Evolutionary conservation across 1,140 invertebrate species (phyloP).

Genomic region (Pachypsylla venusta): DNA sequence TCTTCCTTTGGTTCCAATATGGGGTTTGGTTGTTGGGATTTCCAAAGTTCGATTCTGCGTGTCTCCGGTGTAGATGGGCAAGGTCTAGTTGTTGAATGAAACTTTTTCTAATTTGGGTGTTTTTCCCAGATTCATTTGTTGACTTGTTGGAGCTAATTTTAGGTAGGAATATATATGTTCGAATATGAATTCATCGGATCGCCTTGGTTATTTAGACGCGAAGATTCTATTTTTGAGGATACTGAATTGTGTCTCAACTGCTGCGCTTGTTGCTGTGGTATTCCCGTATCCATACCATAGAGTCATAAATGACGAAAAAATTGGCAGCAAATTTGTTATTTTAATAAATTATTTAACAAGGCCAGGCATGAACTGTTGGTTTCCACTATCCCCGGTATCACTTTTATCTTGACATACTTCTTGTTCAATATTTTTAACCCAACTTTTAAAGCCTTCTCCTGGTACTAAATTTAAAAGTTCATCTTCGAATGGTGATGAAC

Average conservation of each 20-base stretch:
- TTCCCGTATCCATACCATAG: neutral
- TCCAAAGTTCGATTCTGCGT: too few species aligned
- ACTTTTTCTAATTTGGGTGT: too few species aligned
- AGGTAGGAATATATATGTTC: neutral
- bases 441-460: neutral
- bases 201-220: neutral
- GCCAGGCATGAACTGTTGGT: neutral
- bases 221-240: neutral
- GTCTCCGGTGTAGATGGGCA: too few species aligned
- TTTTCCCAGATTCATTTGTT: neutral
- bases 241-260: neutral
- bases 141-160: neutral
- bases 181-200: neutral
- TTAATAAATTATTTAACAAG: neutral
- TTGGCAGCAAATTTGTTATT: neutral
- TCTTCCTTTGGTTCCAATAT: too few species aligned
- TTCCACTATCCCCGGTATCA: neutral
- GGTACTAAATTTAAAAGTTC: too few species aligned
- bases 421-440: neutral
- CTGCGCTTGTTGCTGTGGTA: neutral
- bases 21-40: too few species aligned
- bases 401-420: neutral
- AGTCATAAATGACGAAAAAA: neutral
- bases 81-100: too few species aligned
- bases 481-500: too few species aligned